Conservation (phyloP, 2,888 invertebrate genomes). For the Lottia scabra region DNA sequence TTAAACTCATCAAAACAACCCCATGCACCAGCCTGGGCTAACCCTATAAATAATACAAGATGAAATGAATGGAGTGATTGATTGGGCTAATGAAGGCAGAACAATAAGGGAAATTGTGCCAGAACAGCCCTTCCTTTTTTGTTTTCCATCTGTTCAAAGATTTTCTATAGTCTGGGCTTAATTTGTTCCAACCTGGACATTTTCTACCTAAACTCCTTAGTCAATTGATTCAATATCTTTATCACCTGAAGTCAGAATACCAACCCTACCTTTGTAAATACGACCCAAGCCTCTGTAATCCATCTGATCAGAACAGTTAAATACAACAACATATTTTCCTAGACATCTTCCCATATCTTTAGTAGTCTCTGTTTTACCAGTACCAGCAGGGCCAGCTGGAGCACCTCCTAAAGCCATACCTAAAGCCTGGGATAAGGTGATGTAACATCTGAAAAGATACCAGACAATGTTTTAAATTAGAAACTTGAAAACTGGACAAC, state of each 20-base stretch:
- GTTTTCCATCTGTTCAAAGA: too few relatives aligned
- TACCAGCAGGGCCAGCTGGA: slow-evolving; percentile 97
- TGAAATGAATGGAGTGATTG: too few relatives aligned
- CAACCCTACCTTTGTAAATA: slow-evolving; percentile 84
- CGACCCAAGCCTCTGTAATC: slow-evolving; percentile 95
- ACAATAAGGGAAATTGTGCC: too few relatives aligned
- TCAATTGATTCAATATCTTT: neutral
- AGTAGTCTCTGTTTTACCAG: slow-evolving; percentile 97
- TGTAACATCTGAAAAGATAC: slow-evolving; percentile 83
- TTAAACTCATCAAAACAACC: slow-evolving; percentile 99
- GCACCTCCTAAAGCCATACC: slow-evolving; percentile 94
- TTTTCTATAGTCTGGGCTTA: too few relatives aligned
- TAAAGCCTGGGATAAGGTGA: slow-evolving; percentile 93
- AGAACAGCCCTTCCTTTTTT: too few relatives aligned
- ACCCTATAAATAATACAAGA: slow-evolving; percentile 71
- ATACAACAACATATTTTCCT: slow-evolving; percentile 93
- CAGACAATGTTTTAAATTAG: too few relatives aligned
- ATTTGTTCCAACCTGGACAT: too few relatives aligned
- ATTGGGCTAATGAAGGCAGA: too few relatives aligned
- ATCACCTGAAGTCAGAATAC: neutral
- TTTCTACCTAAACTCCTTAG: too few relatives aligned
- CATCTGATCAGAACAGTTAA: slow-evolving; percentile 99
- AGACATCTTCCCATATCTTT: slow-evolving; percentile 98
- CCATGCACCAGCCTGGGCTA: slow-evolving; percentile 97
- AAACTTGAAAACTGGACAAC: too few relatives aligned